A percentile compares a stretch with the other conserved stretches of the same genome.
Evolutionary conservation across 2,797 vertebrate genomes (phyloP).

Genomic region (Crypturellus tataupa): DNA sequence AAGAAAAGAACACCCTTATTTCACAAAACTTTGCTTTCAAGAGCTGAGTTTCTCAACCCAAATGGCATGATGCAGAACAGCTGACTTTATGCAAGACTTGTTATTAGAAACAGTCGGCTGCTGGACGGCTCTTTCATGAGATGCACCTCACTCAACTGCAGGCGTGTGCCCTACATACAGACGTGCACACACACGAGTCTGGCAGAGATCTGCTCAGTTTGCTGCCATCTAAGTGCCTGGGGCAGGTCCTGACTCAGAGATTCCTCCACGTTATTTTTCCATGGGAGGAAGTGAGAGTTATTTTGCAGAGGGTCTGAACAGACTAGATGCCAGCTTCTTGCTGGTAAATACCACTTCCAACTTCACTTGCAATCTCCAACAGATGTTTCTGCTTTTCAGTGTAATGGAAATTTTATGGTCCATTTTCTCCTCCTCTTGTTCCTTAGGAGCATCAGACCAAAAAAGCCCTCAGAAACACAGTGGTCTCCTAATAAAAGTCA

Average conservation of each 20-base stretch:
- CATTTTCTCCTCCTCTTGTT: slow-evolving; percentile 63
- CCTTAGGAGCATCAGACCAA: slow-evolving; percentile 22
- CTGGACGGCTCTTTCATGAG: background rate
- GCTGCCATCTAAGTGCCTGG: slow-evolving; percentile 39
- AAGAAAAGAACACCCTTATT: background rate
- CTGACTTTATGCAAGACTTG: slow-evolving; percentile 45
- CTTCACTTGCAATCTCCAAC: slow-evolving; percentile 53
- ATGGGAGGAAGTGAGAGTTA: slow-evolving; percentile 20
- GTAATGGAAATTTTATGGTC: slow-evolving; percentile 70
- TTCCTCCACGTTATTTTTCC: slow-evolving; percentile 67
- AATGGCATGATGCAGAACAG: slow-evolving; percentile 41
- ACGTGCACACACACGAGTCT: background rate
- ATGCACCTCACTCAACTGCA: slow-evolving; percentile 5
- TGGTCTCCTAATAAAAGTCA: background rate
- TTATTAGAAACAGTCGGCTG: slow-evolving; percentile 67
- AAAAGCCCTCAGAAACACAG: slow-evolving; percentile 24
- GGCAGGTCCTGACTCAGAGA: slow-evolving; percentile 68
- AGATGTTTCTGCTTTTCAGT: slow-evolving; percentile 73
- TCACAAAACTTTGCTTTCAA: slow-evolving; percentile 22
- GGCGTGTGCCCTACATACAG: background rate
- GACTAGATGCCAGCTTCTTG: slow-evolving; percentile 38
- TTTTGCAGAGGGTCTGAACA: slow-evolving; percentile 44
- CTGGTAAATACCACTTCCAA: slow-evolving; percentile 64
- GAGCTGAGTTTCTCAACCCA: background rate
- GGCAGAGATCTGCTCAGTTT: background rate